These are phyloP conservation scores for Diarsia brunnea DNA, from an alignment of 2,888 invertebrate genomes.

Conservation along the genomic window DNA sequence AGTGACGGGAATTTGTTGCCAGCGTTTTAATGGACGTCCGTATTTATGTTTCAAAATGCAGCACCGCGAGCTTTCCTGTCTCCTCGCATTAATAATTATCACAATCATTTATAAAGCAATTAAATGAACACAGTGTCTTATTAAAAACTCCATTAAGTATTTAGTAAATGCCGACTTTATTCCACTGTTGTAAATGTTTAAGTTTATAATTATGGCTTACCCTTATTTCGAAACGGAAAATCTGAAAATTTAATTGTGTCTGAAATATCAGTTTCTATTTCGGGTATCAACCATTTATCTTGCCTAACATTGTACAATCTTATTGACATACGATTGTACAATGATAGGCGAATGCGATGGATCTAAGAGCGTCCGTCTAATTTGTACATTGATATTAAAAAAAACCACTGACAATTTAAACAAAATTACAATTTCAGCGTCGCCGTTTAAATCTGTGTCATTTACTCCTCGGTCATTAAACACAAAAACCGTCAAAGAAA, in stretches of 20 bases:
- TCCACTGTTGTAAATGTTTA: conserved; percentile 28
- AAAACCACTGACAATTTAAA: conserved; percentile 60
- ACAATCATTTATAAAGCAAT: conserved; percentile 75
- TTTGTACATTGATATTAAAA: conserved; percentile 54
- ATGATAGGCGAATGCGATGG: too few relatives aligned
- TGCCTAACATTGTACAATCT: not conserved
- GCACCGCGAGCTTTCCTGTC: conserved; percentile 75
- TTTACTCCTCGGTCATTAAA: conserved; percentile 70
- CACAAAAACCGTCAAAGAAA: conserved; percentile 67
- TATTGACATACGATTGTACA: too few relatives aligned
- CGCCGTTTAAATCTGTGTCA: conserved; percentile 67
- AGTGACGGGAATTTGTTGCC: conserved; percentile 87
- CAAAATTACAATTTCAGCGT: conserved; percentile 61
- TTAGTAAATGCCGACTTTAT: conserved; percentile 42
- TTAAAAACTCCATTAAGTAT: conserved; percentile 62
- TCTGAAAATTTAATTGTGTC: not conserved
- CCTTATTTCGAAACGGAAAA: conserved; percentile 19
- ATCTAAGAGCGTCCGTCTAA: conserved; percentile 23
- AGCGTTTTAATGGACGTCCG: conserved; percentile 83
- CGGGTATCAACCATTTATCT: not conserved
- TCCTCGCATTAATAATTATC: conserved; percentile 76
- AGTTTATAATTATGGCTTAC: conserved; percentile 32
- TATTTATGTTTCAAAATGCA: conserved; percentile 86
- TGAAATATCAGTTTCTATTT: conserved; percentile 8
- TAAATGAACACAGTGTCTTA: conserved; percentile 59